Conservation (phyloP, 2,113 vertebrate species). For the Acrocephalus kingi region DNA sequence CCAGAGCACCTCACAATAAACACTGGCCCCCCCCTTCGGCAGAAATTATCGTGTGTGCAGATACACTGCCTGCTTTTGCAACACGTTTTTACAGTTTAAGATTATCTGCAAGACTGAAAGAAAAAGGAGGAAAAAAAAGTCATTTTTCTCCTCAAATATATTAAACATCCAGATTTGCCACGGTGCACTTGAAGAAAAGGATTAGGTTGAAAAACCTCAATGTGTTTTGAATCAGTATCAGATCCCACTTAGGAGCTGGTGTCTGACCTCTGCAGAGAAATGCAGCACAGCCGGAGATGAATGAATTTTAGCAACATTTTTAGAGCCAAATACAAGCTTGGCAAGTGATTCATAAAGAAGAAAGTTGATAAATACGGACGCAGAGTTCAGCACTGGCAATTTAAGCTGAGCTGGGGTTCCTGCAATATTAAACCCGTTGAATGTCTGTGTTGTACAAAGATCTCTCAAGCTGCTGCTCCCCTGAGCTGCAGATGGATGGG, state of each 20-base stretch:
- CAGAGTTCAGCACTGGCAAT: neutral
- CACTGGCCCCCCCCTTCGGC: neutral
- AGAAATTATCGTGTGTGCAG: neutral
- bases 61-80: neutral
- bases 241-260: neutral
- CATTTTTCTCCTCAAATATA: neutral
- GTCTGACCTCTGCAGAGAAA: neutral
- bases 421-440: neutral
- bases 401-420: neutral
- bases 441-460: neutral
- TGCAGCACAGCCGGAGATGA: neutral
- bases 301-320: neutral
- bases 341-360: neutral
- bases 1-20: neutral
- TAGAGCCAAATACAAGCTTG: neutral
- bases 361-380: neutral
- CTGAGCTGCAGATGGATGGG: neutral
- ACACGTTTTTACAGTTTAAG: neutral
- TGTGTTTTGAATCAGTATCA: conserved; percentile 6
- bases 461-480: neutral
- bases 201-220: neutral
- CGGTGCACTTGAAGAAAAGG: neutral
- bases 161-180: neutral
- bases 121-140: neutral
- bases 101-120: neutral